These are phyloP conservation scores for Geotria australis DNA, from an alignment of 2,797 vertebrate species.

Conservation along the genomic window DNA sequence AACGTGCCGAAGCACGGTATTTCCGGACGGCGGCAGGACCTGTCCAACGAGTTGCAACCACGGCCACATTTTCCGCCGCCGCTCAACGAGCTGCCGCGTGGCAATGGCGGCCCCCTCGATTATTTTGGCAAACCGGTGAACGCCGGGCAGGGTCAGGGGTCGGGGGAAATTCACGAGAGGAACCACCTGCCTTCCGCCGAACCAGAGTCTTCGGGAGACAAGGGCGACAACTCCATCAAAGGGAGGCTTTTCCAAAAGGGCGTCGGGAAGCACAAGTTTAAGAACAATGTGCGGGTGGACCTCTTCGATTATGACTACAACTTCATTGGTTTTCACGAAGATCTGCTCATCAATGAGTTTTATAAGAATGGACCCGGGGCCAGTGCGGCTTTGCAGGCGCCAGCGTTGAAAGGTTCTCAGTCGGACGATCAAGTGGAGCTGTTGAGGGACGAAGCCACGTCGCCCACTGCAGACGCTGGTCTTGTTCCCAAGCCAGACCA, in stretches of 20 bases:
- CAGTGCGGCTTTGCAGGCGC: no score
- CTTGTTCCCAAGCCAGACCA: no score
- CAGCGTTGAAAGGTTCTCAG: no score
- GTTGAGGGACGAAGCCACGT: no score
- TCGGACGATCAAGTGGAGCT: no score
- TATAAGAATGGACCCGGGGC: conserved; percentile 4
- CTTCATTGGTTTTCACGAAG: conserved; percentile 83
- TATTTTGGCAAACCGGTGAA: no score
- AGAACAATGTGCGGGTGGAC: conserved; percentile 26
- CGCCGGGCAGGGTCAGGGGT: conserved; percentile 5
- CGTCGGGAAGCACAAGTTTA: conserved; percentile 6
- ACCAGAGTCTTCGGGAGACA: no score
- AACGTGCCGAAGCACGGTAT: no score
- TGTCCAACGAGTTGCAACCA: no score
- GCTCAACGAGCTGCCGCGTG: conserved; percentile 1
- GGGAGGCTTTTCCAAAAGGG: conserved; percentile 21
- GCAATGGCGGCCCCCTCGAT: no score
- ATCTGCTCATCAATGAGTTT: conserved; percentile 27
- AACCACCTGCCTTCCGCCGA: conserved; percentile 6
- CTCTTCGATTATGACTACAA: conserved; percentile 97
- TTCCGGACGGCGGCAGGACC: no score
- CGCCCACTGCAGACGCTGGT: no score
- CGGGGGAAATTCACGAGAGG: conserved; percentile 5
- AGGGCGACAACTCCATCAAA: conserved; percentile 3
- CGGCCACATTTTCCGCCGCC: conserved; percentile 4